phyloP scores from a whole-genome alignment of 2,113 vertebrate genomes.

The Cyanoderma ruficeps region DNA sequence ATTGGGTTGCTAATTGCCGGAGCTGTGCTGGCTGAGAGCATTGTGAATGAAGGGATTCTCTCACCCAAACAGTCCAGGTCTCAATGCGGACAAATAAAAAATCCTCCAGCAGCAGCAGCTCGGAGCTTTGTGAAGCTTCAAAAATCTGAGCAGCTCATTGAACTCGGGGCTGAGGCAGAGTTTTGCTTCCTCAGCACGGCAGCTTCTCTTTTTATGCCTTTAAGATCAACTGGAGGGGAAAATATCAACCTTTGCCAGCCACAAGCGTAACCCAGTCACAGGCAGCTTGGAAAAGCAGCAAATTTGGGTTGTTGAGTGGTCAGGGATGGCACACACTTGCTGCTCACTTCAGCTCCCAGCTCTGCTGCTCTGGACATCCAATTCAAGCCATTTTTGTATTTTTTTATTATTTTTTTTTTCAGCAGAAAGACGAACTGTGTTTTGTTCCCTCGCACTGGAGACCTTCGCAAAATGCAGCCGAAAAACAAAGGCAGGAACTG shows the following conservation, averaged over 20 bases:
- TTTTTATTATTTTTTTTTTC: not conserved
- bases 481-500: conserved; percentile 20
- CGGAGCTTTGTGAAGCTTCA: not conserved
- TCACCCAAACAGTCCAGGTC: not conserved
- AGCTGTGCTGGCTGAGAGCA: not conserved
- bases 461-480: not conserved
- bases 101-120: not conserved
- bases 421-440: not conserved
- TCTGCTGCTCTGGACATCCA: not conserved
- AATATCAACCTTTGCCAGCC: not conserved
- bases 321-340: not conserved
- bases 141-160: not conserved
- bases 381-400: not conserved
- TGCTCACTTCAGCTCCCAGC: not conserved
- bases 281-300: not conserved
- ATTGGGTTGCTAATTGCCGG: not conserved
- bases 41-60: not conserved
- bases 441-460: not conserved
- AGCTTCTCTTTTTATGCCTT: not conserved
- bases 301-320: accelerated
- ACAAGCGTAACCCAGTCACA: not conserved
- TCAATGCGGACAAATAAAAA: not conserved
- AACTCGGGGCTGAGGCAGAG: not conserved
- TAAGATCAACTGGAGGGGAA: not conserved
- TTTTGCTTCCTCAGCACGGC: not conserved